phyloP scores from a whole-genome alignment of 1,140 invertebrate genomes.

The Drosophila lacteicornis region DNA sequence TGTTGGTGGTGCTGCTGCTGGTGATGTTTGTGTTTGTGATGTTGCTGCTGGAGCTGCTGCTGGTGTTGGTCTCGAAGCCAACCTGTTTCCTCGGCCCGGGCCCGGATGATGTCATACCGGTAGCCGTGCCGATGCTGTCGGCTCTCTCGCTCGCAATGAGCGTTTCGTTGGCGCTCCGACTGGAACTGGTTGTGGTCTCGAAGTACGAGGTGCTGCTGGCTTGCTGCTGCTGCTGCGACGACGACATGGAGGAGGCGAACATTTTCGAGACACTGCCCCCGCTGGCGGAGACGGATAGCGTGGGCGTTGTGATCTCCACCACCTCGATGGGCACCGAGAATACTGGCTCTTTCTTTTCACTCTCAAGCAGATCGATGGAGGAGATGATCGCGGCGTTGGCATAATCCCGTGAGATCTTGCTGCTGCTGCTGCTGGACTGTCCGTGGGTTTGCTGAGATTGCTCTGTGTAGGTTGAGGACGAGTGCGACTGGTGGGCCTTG shows the following conservation, averaged over 20 bases:
- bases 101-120: slow-evolving; percentile 83
- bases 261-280: slow-evolving; percentile 68
- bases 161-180: slow-evolving; percentile 66
- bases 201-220: slow-evolving; percentile 61
- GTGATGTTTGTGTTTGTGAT: slow-evolving; percentile 40
- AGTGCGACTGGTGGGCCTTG: slow-evolving; percentile 60
- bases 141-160: slow-evolving; percentile 76
- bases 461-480: slow-evolving; percentile 44
- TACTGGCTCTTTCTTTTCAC: slow-evolving; percentile 80
- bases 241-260: slow-evolving; percentile 67
- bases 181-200: slow-evolving; percentile 77
- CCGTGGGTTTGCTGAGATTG: slow-evolving; percentile 62
- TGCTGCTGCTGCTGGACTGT: slow-evolving; percentile 49
- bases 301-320: slow-evolving; percentile 68
- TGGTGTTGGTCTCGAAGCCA: slow-evolving; percentile 55
- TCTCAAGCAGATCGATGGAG: slow-evolving; percentile 80
- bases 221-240: slow-evolving; percentile 50
- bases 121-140: slow-evolving; percentile 47
- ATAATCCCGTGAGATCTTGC: slow-evolving; percentile 66
- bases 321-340: slow-evolving; percentile 83
- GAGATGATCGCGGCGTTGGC: slow-evolving; percentile 74
- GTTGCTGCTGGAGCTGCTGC: slow-evolving; percentile 33
- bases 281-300: slow-evolving; percentile 55
- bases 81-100: slow-evolving; percentile 69
- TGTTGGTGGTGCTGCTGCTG: slow-evolving; percentile 39